These are phyloP conservation scores for Petrolisthes cinctipes DNA, from an alignment of 2,888 invertebrate genomes.

Conservation along the genomic window DNA sequence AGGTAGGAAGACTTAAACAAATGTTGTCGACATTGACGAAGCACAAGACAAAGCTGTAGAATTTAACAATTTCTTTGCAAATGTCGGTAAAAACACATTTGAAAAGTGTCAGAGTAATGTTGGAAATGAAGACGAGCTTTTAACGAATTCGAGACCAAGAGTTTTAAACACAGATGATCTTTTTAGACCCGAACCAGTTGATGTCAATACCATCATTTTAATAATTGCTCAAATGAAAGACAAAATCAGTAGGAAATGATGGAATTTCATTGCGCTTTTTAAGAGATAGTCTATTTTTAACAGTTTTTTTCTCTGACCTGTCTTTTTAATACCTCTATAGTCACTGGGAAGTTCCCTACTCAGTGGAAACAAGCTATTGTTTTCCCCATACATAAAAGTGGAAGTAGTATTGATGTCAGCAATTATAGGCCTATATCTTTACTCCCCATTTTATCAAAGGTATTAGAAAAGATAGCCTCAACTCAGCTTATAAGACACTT, in stretches of 20 bases:
- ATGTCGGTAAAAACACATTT: slow-evolving; percentile 6
- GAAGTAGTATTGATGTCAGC: neutral
- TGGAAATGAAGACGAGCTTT: neutral
- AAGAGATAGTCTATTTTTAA: neutral
- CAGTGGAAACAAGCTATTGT: slow-evolving; percentile 8
- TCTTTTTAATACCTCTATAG: neutral
- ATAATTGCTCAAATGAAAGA: neutral
- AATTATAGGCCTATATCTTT: neutral
- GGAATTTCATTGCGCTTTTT: slow-evolving; percentile 4
- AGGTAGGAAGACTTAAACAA: neutral
- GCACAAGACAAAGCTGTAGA: neutral
- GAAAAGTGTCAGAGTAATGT: neutral
- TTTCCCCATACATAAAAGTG: neutral
- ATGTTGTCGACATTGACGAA: neutral
- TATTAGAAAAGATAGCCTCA: neutral
- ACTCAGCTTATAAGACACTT: neutral
- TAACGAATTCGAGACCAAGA: neutral
- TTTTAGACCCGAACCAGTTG: neutral
- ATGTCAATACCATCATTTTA: neutral
- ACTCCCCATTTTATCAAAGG: neutral
- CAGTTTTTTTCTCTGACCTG: slow-evolving; percentile 2
- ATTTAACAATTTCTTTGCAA: neutral
- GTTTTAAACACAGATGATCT: neutral
- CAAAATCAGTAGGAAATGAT: neutral
- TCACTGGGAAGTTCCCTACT: neutral